Evolutionary conservation across 2,797 vertebrate genomes (phyloP).

Genomic region (Limnodromus scolopaceus): DNA sequence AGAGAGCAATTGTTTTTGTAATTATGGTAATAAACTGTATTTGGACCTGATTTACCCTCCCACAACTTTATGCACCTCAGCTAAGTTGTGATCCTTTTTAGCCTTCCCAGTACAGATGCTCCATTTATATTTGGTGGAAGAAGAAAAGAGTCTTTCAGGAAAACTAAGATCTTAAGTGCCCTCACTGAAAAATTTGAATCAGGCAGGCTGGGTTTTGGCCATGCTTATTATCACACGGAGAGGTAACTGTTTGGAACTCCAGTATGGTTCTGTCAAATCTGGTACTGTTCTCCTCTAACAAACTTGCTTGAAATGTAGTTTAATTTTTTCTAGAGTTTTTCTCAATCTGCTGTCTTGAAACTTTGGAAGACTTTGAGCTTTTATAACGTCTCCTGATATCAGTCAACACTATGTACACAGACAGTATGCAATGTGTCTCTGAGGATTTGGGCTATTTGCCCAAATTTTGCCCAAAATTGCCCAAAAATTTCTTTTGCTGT

Average conservation of each 20-base stretch:
- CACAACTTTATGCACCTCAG: neutral
- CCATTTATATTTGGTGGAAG: neutral
- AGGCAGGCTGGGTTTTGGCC: neutral
- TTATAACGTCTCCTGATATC: neutral
- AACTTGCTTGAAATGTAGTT: neutral
- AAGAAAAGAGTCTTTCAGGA: neutral
- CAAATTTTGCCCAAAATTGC: too few relatives aligned
- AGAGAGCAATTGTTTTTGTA: conserved; percentile 23
- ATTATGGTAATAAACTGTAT: conserved; percentile 29
- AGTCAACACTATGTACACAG: neutral
- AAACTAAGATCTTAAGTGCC: neutral
- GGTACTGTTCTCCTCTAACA: neutral
- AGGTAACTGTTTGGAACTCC: neutral
- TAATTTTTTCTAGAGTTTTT: neutral
- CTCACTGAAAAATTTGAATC: neutral
- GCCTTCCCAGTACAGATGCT: neutral
- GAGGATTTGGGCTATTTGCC: neutral
- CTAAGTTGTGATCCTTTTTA: neutral
- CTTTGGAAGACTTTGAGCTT: neutral
- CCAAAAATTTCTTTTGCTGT: neutral
- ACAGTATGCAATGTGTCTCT: neutral
- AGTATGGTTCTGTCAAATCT: neutral
- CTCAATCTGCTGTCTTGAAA: neutral
- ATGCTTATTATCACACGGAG: neutral
- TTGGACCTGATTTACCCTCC: conserved; percentile 19